Evolutionary conservation across 2,113 vertebrate genomes (phyloP).

Genomic region (Zapus hudsonius): DNA sequence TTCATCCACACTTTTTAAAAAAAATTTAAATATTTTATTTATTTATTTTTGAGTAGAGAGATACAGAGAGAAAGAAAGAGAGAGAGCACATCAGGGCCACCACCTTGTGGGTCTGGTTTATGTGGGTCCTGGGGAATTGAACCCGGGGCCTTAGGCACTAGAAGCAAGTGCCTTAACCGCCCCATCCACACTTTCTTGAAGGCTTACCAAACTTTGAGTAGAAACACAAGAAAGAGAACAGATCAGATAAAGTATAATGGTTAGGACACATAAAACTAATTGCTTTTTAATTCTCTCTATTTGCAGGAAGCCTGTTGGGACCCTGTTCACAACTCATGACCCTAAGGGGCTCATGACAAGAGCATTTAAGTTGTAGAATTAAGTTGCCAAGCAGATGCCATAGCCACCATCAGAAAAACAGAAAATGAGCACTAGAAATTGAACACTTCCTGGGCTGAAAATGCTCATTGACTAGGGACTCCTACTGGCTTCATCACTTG

Average conservation of each 20-base stretch:
- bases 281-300: slow-evolving; percentile 43
- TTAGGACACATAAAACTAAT: background rate
- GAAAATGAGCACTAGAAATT: slow-evolving; percentile 23
- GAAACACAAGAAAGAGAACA: background rate
- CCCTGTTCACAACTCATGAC: background rate
- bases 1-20: slow-evolving; percentile 20
- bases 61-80: too few relatives aligned
- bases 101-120: too few relatives aligned
- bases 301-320: slow-evolving; percentile 14
- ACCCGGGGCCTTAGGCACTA: too few relatives aligned
- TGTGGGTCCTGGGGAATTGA: too few relatives aligned
- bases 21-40: too few relatives aligned
- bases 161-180: too few relatives aligned
- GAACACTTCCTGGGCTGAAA: slow-evolving; percentile 7
- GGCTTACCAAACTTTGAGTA: background rate
- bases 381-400: slow-evolving; percentile 1
- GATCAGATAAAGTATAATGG: slow-evolving; percentile 30
- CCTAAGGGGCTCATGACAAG: background rate
- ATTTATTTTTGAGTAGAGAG: too few relatives aligned
- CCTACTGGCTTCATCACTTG: background rate
- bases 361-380: background rate
- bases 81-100: too few relatives aligned
- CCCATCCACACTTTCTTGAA: too few relatives aligned
- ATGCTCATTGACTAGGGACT: background rate
- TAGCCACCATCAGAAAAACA: background rate